Conservation (phyloP, 1,140 invertebrate species). For the Drosophila paulistorum region DNA sequence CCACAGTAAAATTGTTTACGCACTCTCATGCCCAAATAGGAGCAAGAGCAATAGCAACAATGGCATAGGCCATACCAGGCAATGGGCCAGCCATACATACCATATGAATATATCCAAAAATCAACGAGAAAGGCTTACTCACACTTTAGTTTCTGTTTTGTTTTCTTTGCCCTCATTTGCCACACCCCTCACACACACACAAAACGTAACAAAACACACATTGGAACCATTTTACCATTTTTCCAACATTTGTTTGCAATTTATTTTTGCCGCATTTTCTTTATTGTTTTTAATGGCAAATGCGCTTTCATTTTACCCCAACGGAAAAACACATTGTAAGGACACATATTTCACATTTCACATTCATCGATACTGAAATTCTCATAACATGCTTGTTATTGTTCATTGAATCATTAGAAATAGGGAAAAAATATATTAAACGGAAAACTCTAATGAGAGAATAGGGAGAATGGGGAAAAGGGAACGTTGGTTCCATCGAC, state of each 20-base stretch:
- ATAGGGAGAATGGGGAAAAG: no score
- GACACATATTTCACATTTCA: constrained; percentile 7
- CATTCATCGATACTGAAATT: constrained; percentile 2
- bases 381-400: constrained; percentile 1
- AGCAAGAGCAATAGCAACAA: background rate
- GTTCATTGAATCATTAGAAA: constrained; percentile 1
- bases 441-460: constrained; percentile 1
- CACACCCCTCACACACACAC: background rate
- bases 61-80: constrained; percentile 9
- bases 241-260: constrained; percentile 30
- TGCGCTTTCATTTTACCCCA: constrained; percentile 46
- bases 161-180: constrained; percentile 7
- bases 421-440: background rate
- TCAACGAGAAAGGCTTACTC: constrained; percentile 17
- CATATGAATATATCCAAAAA: constrained; percentile 7
- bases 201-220: background rate
- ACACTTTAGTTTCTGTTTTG: constrained; percentile 15
- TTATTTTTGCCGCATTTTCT: constrained; percentile 63
- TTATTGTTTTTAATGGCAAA: constrained; percentile 54
- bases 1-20: constrained; percentile 65
- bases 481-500: background rate
- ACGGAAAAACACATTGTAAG: constrained; percentile 36
- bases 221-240: constrained; percentile 1
- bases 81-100: constrained; percentile 17
- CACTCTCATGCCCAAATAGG: constrained; percentile 26